phyloP scores from a whole-genome alignment of 2,113 vertebrate species.

The Ceuthmochares aereus region DNA sequence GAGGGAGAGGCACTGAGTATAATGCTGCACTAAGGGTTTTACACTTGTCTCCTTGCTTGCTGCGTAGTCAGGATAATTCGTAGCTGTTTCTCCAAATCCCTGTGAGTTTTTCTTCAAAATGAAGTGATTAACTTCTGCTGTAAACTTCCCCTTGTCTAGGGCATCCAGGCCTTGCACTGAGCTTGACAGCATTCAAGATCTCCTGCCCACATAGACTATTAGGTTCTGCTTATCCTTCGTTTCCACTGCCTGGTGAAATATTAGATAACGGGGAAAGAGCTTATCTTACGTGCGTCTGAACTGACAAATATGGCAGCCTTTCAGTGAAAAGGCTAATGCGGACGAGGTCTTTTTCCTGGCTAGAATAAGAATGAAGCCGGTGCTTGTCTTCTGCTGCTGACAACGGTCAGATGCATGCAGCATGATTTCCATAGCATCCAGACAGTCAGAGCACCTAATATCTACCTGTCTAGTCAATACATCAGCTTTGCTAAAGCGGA shows the following conservation, averaged over 20 bases:
- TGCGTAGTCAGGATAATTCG: conserved; percentile 32
- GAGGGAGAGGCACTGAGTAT: background rate
- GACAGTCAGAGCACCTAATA: conserved; percentile 75
- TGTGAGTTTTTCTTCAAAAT: conserved; percentile 55
- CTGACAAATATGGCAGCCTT: conserved; percentile 77
- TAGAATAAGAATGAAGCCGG: conserved; percentile 76
- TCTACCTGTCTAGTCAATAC: conserved; percentile 80
- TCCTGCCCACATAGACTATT: conserved; percentile 71
- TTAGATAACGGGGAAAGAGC: conserved; percentile 76
- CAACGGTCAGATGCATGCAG: conserved; percentile 68
- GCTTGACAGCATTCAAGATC: conserved; percentile 67
- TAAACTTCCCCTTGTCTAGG: conserved; percentile 66
- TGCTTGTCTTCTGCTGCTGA: conserved; percentile 64
- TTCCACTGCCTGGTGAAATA: conserved; percentile 77
- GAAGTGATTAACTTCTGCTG: conserved; percentile 64
- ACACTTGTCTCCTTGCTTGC: conserved; percentile 21
- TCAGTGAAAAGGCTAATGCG: conserved; percentile 73
- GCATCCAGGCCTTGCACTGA: conserved; percentile 63
- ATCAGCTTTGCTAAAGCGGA: conserved; percentile 65
- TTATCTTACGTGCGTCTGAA: conserved; percentile 71
- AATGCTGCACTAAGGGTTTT: conserved; percentile 23
- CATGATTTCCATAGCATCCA: conserved; percentile 78
- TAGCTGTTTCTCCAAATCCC: conserved; percentile 46
- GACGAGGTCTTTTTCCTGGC: conserved; percentile 61
- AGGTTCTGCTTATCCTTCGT: conserved; percentile 76